Evolutionary conservation across 1,140 invertebrate genomes (phyloP).

Genomic region (Laupala kohalensis): DNA sequence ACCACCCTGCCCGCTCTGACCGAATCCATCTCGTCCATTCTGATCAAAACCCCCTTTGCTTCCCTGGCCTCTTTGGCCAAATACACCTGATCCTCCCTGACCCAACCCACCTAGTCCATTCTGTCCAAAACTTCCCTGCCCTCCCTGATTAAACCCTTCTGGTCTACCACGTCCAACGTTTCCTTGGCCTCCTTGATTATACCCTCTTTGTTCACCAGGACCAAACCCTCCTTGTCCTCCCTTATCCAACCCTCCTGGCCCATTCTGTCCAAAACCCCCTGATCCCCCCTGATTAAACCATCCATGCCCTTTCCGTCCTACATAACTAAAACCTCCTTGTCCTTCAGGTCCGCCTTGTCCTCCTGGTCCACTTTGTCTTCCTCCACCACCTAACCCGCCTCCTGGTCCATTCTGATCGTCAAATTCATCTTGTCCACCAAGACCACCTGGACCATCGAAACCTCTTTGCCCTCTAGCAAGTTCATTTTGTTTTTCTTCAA

Average conservation of each 20-base stretch:
- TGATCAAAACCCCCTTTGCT: too few species aligned
- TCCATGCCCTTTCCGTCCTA: neutral
- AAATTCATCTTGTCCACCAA: neutral
- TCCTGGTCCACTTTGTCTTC: neutral
- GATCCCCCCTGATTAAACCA: neutral
- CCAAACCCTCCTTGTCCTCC: neutral
- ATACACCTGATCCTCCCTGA: too few species aligned
- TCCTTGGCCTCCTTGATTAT: too few species aligned
- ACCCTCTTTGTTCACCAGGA: neutral
- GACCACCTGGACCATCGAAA: neutral
- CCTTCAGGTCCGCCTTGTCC: too few species aligned
- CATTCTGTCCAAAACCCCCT: neutral
- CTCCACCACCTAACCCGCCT: neutral
- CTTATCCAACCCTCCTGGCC: neutral
- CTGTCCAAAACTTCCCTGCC: too few species aligned
- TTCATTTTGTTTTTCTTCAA: too few species aligned
- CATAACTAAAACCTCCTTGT: neutral
- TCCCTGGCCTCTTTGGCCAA: too few species aligned
- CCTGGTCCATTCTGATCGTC: neutral
- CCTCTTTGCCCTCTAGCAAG: neutral
- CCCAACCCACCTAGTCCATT: too few species aligned
- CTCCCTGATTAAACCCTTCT: too few species aligned
- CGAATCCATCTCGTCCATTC: too few species aligned
- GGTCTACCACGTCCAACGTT: too few species aligned
- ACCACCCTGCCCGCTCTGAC: too few species aligned